Evolutionary conservation across 1,140 invertebrate genomes (phyloP).

Genomic region (Lamellibrachia luymesi): DNA sequence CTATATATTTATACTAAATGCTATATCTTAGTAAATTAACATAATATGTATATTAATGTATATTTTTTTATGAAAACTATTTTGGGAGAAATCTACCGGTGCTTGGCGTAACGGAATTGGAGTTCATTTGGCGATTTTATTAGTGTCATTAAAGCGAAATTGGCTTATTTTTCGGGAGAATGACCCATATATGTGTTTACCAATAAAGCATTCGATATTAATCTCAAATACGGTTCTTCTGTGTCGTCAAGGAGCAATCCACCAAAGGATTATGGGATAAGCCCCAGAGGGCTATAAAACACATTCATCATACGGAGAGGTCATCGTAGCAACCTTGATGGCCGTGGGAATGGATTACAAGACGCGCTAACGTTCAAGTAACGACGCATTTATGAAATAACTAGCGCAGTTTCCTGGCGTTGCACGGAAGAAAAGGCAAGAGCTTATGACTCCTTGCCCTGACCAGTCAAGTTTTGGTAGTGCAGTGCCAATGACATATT

Average conservation of each 20-base stretch:
- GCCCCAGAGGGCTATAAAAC: background rate
- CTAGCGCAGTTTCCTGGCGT: too few species aligned
- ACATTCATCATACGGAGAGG: background rate
- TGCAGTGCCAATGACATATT: too few species aligned
- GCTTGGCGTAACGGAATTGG: too few species aligned
- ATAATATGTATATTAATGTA: too few species aligned
- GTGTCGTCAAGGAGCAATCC: background rate
- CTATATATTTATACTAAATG: too few species aligned
- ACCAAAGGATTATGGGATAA: background rate
- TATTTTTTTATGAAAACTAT: too few species aligned
- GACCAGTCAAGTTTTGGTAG: too few species aligned
- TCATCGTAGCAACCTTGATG: background rate
- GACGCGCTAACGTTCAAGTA: background rate
- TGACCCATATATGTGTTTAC: background rate
- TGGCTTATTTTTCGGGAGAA: background rate
- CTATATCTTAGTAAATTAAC: too few species aligned
- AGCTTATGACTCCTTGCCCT: too few species aligned
- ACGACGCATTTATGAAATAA: background rate
- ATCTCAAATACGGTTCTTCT: background rate
- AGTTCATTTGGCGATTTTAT: background rate
- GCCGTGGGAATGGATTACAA: background rate
- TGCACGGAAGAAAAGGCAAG: too few species aligned
- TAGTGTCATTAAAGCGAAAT: background rate
- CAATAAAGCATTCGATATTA: background rate
- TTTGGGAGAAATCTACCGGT: too few species aligned